Evolutionary conservation across 2,888 invertebrate species (phyloP), one percentile per base, ranked within the genome.

Genomic region (Orthosia gothica): DNA sequence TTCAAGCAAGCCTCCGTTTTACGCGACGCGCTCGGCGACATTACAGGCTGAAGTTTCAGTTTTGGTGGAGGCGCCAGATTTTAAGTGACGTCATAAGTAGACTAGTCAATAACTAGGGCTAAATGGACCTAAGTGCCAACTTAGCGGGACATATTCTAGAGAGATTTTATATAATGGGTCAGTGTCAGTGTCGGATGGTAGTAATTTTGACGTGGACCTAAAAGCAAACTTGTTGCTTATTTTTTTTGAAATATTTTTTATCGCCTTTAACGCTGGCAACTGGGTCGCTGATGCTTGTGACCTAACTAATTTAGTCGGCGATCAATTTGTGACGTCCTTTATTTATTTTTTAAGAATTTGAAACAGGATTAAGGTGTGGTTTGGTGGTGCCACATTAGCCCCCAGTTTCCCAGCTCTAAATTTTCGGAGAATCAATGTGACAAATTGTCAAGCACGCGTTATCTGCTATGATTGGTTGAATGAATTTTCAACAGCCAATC

Each of bases 51-150:
- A 52, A 68, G 45, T 72, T 76, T n/a, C 15, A 20, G 5, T 18
- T 13, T 26, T 49, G 23, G 20, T 47, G 7, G 32, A 0, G 40
- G 23, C 16, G 16, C 3, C 15, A 4, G 18, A 40, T 49, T 66
- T 40, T 57, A 45, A 50, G 20, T 20, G 20, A 20, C 23, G n/a
- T 23, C 32, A 15, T 58, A 47, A 50, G 50, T 70, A 63, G 47
- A 15, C 49, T n/a, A 65, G 23, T 81, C 57, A 61, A 68, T 80
- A 65, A 67, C 47, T 65, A 54, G 16, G 55, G 47, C 26, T 47
- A 40, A 68, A 68, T 74, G 45, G 76, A 74, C 67, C 54, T 58
- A 23, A 59, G 23, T 68, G 68, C 49, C 49, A 13, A 40, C 77
- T 59, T 23, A 52, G 47, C 47, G 47, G 16, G 26, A 26, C 23